A percentile compares a stretch with the other conserved stretches of the same genome.
Conservation (phyloP, 2,113 vertebrate species). For the Motacilla tschutschensis region DNA sequence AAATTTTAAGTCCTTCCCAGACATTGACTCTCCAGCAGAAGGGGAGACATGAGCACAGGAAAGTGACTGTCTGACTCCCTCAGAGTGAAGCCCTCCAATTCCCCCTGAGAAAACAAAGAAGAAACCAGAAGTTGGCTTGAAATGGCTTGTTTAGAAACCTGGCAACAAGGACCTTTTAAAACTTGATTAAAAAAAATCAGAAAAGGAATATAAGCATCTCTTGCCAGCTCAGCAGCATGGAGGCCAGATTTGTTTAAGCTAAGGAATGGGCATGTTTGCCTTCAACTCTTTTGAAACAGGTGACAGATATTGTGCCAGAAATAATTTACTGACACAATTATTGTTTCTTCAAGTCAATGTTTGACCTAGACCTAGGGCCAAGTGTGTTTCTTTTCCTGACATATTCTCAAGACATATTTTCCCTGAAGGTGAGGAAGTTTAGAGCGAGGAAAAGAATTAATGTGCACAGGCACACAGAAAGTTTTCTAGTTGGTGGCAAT, state of each 20-base stretch:
- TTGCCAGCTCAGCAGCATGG: conserved; percentile 29
- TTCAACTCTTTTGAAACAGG: conserved; percentile 8
- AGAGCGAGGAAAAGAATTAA: neutral
- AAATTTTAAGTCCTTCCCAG: neutral
- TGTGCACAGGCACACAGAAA: neutral
- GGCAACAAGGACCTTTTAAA: neutral
- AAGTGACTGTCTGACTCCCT: neutral
- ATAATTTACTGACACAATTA: conserved; percentile 42
- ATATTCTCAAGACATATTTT: neutral
- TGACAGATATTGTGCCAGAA: conserved; percentile 46
- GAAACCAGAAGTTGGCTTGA: neutral
- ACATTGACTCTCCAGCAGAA: neutral
- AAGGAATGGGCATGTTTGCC: conserved; percentile 34
- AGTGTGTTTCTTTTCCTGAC: conserved; percentile 46
- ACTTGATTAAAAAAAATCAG: neutral
- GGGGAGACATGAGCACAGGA: neutral
- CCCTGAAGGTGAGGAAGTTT: conserved; percentile 10
- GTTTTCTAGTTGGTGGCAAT: conserved; percentile 8
- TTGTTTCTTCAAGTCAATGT: conserved; percentile 9
- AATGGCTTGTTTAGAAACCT: neutral
- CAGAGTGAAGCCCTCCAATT: neutral
- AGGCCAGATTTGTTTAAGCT: conserved; percentile 41
- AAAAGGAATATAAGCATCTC: neutral
- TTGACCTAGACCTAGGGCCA: conserved; percentile 47
- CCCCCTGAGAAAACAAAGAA: neutral